These are phyloP conservation scores for Catocala nupta DNA, from an alignment of 2,888 invertebrate genomes.

Conservation along the genomic window DNA sequence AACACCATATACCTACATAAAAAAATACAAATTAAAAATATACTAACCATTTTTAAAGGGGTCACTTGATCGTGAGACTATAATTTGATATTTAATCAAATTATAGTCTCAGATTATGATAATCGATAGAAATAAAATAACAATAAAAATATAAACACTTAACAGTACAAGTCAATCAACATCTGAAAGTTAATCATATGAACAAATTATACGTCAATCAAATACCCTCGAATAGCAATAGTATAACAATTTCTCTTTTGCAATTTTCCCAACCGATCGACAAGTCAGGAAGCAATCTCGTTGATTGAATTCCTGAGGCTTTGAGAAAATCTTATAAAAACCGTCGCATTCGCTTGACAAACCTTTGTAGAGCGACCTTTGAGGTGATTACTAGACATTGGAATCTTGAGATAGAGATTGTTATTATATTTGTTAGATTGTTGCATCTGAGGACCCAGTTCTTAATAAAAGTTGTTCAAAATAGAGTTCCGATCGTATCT, in stretches of 20 bases:
- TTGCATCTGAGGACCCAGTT: too few relatives aligned
- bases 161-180: background rate
- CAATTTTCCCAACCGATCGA: constrained; percentile 53
- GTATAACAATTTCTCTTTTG: constrained; percentile 34
- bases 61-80: too few relatives aligned
- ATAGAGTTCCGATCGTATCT: too few relatives aligned
- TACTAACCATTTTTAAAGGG: too few relatives aligned
- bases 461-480: too few relatives aligned
- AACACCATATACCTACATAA: too few relatives aligned
- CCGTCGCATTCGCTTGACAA: constrained; percentile 9
- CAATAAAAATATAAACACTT: background rate
- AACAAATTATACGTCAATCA: constrained; percentile 23
- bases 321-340: constrained; percentile 22
- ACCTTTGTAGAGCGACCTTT: background rate
- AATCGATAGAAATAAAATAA: too few relatives aligned
- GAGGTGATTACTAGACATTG: background rate
- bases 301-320: constrained; percentile 53
- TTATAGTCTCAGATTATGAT: too few relatives aligned
- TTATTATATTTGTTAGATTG: too few relatives aligned
- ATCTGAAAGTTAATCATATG: background rate
- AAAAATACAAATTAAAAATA: too few relatives aligned
- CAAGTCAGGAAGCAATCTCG: constrained; percentile 51
- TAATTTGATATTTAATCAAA: background rate
- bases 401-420: too few relatives aligned
- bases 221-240: constrained; percentile 13